Base-by-base conservation (phyloP, 2,113 vertebrate genomes). In the Crypturellus undulatus region DNA sequence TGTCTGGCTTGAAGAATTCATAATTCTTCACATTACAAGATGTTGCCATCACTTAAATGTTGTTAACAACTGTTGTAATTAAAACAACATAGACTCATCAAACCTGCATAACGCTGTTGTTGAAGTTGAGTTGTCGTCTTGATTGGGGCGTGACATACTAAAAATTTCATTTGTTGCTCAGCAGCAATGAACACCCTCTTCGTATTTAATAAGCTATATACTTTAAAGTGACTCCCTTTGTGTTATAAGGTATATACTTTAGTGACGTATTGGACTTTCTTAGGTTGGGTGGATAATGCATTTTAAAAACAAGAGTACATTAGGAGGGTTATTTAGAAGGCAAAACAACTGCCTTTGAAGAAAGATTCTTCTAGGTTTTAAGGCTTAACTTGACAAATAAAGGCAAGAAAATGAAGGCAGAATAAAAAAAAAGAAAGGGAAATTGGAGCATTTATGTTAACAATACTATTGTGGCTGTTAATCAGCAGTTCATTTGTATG, bases 71-170 rank as follows among this genome's bases (percentile, higher is more conserved):
- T 54, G 24, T 42, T 79, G 16, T 82, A 49, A 49, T 52, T 70
- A 47, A 87, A 80, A 16, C 17, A 14, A 1, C 0, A 7, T 0
- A 3, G 12, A 1, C 21, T 70, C 2, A 36, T 67, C 16, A 15
- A 1, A 51, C 12, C 18, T 19, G 20, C 7, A 1, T 34, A 56
- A 47, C 21, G 12, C 9, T 20, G 12, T 30, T 85, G 38, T 30
- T 17, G 3, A 8, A 77, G 38, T 51, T 90, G 47, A 36, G 6
- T 43, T 68, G 58, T 67, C 3, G 3, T 11, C 19, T 54, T 54
- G 25, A 52, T 47, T 19, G 47, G 76, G 28, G 34, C 24, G 9
- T 36, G n/a, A 30, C 52, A 58, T 40, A 24, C 45, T 89, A 54
- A 67, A 77, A 67, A 12, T 22, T 18, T 40, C 38, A 30, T 89